These are phyloP conservation scores for Lissocephala sabroskyi DNA, from an alignment of 2,888 invertebrate genomes.

Conservation along the genomic window DNA sequence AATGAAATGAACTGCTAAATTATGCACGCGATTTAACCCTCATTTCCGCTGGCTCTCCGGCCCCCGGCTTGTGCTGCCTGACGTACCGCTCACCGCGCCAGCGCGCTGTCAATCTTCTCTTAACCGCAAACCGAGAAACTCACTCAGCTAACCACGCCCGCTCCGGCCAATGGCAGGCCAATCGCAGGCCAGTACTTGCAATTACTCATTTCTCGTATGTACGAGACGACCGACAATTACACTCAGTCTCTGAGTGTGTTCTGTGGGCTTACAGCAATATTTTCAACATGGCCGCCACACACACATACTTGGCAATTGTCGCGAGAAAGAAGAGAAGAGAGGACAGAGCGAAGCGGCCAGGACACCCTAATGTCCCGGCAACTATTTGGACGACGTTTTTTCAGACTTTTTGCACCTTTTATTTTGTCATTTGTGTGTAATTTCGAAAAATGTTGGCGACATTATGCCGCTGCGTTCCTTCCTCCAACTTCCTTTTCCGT, in stretches of 20 bases:
- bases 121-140: constrained; percentile 9
- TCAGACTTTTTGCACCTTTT: constrained; percentile 52
- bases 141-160: constrained; percentile 48
- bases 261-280: no score
- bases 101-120: constrained; percentile 1
- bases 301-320: neutral
- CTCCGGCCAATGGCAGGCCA: constrained; percentile 31
- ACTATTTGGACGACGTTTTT: constrained; percentile 29
- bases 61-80: neutral
- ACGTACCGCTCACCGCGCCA: constrained; percentile 26
- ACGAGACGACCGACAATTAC: neutral
- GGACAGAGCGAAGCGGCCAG: constrained; percentile 1
- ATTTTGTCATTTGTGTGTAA: constrained; percentile 66
- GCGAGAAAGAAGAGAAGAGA: constrained; percentile 1
- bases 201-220: constrained; percentile 2
- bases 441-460: constrained; percentile 65
- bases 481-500: neutral
- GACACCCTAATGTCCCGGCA: constrained; percentile 19
- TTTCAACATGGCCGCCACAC: constrained; percentile 13
- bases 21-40: constrained; percentile 67
- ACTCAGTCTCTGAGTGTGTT: constrained; percentile 17
- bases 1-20: constrained; percentile 67
- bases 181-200: neutral
- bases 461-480: constrained; percentile 36
- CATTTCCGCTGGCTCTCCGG: constrained; percentile 44